Percentiles rank a stretch among this genome's conserved stretches.
Evolutionary conservation across 1,140 invertebrate species (phyloP).

Genomic region (Heliconius eleuchia): DNA sequence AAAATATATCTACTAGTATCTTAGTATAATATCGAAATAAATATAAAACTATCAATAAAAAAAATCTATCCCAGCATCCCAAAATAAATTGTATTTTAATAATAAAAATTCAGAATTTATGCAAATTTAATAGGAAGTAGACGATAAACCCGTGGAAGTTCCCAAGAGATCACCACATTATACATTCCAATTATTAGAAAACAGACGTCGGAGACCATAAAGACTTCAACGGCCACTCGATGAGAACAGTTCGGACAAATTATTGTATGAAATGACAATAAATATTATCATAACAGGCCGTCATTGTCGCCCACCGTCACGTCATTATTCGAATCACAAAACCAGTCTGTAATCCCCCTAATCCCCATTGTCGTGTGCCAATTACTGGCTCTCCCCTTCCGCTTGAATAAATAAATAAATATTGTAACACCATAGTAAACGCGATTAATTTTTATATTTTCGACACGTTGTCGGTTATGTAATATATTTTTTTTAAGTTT

Average conservation of each 20-base stretch:
- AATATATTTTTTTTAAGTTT: slow-evolving; percentile 19
- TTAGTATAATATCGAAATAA: not conserved
- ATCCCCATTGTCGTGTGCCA: slow-evolving; percentile 76
- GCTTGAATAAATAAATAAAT: slow-evolving; percentile 77
- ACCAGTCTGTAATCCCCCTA: slow-evolving; percentile 67
- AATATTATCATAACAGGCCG: slow-evolving; percentile 74
- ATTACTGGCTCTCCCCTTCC: slow-evolving; percentile 76
- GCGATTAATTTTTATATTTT: slow-evolving; percentile 47
- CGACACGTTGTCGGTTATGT: slow-evolving; percentile 34
- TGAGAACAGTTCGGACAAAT: slow-evolving; percentile 58
- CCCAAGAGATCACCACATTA: slow-evolving; percentile 44
- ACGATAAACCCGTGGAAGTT: slow-evolving; percentile 25
- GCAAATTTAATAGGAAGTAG: slow-evolving; percentile 2
- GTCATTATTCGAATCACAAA: slow-evolving; percentile 77
- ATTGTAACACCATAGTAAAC: slow-evolving; percentile 52
- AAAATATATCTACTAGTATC: not conserved
- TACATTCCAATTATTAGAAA: slow-evolving; percentile 57
- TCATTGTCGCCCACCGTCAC: slow-evolving; percentile 68
- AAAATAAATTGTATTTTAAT: not conserved
- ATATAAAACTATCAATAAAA: not conserved
- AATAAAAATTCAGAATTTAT: not conserved
- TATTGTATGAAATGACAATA: slow-evolving; percentile 65
- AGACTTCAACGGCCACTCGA: slow-evolving; percentile 54
- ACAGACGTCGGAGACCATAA: slow-evolving; percentile 43
- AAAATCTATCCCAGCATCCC: not conserved